These are phyloP conservation scores for Neolamprologus tretocephalus DNA, from an alignment of 2,113 vertebrate species.

Conservation along the genomic window DNA sequence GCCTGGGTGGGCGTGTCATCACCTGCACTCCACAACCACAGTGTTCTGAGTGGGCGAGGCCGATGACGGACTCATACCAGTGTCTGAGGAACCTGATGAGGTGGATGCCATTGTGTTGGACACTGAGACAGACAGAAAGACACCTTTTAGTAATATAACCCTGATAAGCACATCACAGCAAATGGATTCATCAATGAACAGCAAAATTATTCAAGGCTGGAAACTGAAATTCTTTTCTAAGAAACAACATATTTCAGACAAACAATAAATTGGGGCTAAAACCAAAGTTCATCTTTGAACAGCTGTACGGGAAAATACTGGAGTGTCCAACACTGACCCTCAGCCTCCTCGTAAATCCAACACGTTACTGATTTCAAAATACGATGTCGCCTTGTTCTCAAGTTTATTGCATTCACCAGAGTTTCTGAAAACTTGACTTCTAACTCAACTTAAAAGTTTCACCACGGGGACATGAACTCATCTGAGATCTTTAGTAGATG, in stretches of 20 bases:
- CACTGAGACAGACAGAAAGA: constrained; percentile 60
- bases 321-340: background rate
- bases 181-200: background rate
- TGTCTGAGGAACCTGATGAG: constrained; percentile 94
- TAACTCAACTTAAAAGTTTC: background rate
- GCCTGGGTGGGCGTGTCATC: constrained; percentile 74
- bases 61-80: constrained; percentile 92
- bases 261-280: background rate
- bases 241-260: background rate
- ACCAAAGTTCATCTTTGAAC: background rate
- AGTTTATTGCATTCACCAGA: background rate
- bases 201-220: background rate
- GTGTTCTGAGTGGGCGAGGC: constrained; percentile 93
- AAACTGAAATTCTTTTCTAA: background rate
- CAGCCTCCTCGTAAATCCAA: background rate
- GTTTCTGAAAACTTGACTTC: background rate
- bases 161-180: background rate
- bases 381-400: background rate
- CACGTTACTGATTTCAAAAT: background rate
- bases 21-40: constrained; percentile 97
- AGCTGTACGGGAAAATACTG: background rate
- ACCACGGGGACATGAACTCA: background rate
- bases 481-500: background rate
- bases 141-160: background rate
- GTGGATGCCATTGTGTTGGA: constrained; percentile 90